Evolutionary conservation across 2,888 invertebrate genomes (phyloP).

Genomic region (Galeruca laticollis): DNA sequence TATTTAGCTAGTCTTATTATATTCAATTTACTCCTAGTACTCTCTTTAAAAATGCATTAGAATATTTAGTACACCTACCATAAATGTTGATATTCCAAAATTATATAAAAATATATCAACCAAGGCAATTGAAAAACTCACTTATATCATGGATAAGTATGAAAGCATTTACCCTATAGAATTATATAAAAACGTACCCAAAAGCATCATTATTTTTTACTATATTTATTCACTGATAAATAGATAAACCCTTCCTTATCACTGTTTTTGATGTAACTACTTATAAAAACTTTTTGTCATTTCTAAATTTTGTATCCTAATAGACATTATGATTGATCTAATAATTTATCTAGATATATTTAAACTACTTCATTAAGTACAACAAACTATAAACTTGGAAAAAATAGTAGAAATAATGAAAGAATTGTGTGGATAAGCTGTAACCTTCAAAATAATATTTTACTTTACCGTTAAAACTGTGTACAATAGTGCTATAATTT

Average conservation of each 20-base stretch:
- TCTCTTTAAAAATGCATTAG: no score
- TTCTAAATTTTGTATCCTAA: neutral
- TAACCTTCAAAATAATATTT: neutral
- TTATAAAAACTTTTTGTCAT: neutral
- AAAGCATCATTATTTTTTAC: neutral
- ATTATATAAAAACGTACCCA: neutral
- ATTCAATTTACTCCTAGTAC: no score
- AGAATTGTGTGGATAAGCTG: no score
- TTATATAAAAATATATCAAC: no score
- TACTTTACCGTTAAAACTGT: conserved; percentile 14
- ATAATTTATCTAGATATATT: neutral
- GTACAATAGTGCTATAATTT: conserved; percentile 14
- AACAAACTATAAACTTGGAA: neutral
- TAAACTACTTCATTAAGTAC: neutral
- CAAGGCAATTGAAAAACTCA: no score
- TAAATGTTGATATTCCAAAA: no score
- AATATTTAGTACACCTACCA: no score
- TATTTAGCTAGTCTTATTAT: no score
- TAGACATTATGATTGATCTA: no score
- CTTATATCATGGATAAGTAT: no score
- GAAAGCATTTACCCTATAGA: neutral
- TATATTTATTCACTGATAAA: conserved; percentile 2
- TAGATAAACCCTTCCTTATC: neutral
- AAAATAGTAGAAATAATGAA: neutral
- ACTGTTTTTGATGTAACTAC: neutral